phyloP scores from a whole-genome alignment of 2,888 invertebrate genomes.

The Lasioglossum pauxillum region DNA sequence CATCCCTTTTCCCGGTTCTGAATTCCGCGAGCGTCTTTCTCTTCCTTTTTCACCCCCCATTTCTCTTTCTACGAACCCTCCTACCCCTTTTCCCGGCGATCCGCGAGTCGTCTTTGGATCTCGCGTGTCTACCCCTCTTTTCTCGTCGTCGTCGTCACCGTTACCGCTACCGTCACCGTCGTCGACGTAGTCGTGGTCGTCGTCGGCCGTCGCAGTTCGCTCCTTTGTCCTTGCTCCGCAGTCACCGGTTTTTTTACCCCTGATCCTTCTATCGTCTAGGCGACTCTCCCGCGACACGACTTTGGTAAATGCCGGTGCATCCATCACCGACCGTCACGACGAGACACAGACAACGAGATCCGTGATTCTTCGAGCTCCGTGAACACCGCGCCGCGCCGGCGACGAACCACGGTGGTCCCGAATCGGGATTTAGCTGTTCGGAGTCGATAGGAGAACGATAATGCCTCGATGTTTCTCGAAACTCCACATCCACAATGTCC shows the following conservation, averaged over 20 bases:
- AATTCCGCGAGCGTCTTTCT: slow-evolving; percentile 38
- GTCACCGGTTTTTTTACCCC: slow-evolving; percentile 44
- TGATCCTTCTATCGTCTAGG: slow-evolving; percentile 60
- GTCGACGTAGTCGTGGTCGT: background rate
- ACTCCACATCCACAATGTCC: background rate
- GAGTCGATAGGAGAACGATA: background rate
- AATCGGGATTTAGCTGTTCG: background rate
- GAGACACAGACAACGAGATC: background rate
- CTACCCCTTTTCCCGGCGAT: background rate
- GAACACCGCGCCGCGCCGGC: background rate
- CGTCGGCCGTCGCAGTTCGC: slow-evolving; percentile 5
- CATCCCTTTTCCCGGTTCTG: slow-evolving; percentile 40
- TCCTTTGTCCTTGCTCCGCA: slow-evolving; percentile 46
- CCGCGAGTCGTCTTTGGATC: slow-evolving; percentile 38
- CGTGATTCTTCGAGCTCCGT: background rate
- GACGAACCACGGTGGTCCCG: background rate
- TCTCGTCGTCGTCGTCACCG: background rate
- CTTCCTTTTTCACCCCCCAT: slow-evolving; percentile 25
- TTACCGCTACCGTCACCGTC: background rate
- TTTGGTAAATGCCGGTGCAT: slow-evolving; percentile 68
- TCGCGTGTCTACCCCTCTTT: slow-evolving; percentile 20
- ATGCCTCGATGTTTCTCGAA: background rate
- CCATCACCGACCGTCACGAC: slow-evolving; percentile 64
- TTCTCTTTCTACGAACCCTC: slow-evolving; percentile 34
- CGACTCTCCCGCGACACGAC: slow-evolving; percentile 54